phyloP scores from a whole-genome alignment of 2,888 invertebrate species.

The Protodeltote pygarga region DNA sequence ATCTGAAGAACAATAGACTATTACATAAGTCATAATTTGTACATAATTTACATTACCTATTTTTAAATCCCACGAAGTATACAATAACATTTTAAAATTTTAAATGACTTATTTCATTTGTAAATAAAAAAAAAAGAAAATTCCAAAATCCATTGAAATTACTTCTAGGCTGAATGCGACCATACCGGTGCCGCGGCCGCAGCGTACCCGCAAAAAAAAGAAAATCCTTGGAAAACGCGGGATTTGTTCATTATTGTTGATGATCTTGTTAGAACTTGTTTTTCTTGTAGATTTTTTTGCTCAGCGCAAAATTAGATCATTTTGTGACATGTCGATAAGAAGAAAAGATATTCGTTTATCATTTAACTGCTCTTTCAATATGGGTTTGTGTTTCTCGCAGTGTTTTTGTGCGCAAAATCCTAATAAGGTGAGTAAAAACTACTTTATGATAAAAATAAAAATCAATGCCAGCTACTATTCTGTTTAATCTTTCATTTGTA shows the following conservation, averaged over 20 bases:
- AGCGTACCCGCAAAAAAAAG: slow-evolving; percentile 12
- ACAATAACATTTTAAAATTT: neutral
- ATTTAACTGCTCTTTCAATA: slow-evolving; percentile 56
- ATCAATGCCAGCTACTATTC: slow-evolving; percentile 9
- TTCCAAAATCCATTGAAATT: too few species aligned
- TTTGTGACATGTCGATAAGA: slow-evolving; percentile 58
- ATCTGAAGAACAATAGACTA: too few species aligned
- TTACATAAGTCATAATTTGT: too few species aligned
- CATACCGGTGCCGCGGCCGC: neutral
- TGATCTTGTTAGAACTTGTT: slow-evolving; percentile 63
- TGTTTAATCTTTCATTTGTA: neutral
- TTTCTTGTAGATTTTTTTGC: slow-evolving; percentile 7
- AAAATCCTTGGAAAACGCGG: slow-evolving; percentile 39
- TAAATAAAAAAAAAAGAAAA: neutral
- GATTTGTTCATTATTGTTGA: slow-evolving; percentile 14
- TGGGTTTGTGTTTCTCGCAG: slow-evolving; percentile 74
- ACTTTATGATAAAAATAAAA: slow-evolving; percentile 10
- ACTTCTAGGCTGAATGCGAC: slow-evolving; percentile 17
- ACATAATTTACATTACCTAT: too few species aligned
- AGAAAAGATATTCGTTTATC: slow-evolving; percentile 48
- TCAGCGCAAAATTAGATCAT: slow-evolving; percentile 28
- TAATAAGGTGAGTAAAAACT: slow-evolving; percentile 58
- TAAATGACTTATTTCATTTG: neutral
- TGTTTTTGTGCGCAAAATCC: slow-evolving; percentile 57
- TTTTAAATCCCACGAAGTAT: too few species aligned